Base-by-base conservation (phyloP, 2,888 invertebrate genomes). In the Leptura quadrifasciata region DNA sequence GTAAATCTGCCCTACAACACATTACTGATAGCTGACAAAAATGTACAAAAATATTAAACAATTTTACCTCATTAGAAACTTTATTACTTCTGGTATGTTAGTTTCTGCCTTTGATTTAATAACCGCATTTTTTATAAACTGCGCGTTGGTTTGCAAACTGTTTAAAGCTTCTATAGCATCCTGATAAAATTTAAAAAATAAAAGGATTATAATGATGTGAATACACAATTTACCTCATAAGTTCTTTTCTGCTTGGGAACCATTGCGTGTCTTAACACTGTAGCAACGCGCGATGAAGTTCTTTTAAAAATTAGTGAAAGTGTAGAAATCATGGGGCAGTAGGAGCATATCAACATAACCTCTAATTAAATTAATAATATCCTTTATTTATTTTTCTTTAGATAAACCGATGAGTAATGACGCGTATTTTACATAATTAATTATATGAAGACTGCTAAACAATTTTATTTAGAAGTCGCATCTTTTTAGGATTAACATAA, bases 1-100 rank as follows among this genome's bases (percentile, higher is more conserved):
- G 88, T 2, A 96, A 87, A 24, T 95, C 95, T 35, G 92, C 92
- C 77, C 94, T 92, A 21, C 2, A 10, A 57, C 20, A 20, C 0
- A 57, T 0, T 9, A n/a, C 2, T 39, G 47, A n/a, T 47, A 47
- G 5, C n/a, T n/a, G n/a, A n/a, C 1, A 0, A 47, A 39, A 12
- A 15, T 39, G 12, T 12, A 47, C n/a, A n/a, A 47, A 47, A 47
- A 47, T 47, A 57, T 21, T 21, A 57, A 6, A n/a, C 17, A 65
- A 52, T n/a, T 17, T 71, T 71, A 71, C 71, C 71, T 60, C 17
- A 47, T 61, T 24, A 71, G 18, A 18, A 61, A 71, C n/a, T 71
- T 71, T 24, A 24, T 60, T 57, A 71, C 52, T n/a, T 61, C 61
- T 24, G 61, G 52, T 39, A 71, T 60, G 8, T 71, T 71, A 8